These are phyloP conservation scores for Kryptolebias marmoratus DNA, from an alignment of 2,113 vertebrate species.

Conservation along the genomic window DNA sequence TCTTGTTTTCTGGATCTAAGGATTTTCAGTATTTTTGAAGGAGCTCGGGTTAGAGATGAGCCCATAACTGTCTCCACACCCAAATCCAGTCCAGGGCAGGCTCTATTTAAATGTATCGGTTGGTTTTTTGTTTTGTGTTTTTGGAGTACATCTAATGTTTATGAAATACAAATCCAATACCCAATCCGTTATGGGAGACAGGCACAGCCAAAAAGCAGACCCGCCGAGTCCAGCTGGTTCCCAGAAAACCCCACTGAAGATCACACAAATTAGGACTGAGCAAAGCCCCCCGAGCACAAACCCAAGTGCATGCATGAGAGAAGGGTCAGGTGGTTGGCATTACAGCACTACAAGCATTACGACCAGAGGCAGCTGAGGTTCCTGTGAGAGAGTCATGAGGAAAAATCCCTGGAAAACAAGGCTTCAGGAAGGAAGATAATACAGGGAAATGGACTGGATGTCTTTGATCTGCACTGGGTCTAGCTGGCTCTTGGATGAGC, in stretches of 20 bases:
- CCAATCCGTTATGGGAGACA: too few relatives aligned
- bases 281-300: constrained; percentile 59
- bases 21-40: too few relatives aligned
- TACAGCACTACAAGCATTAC: constrained; percentile 67
- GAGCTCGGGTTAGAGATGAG: too few relatives aligned
- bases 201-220: not conserved
- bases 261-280: constrained; percentile 67
- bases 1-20: too few relatives aligned
- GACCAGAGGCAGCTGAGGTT: constrained; percentile 73
- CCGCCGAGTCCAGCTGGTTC: not conserved
- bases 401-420: constrained; percentile 75
- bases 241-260: constrained; percentile 46
- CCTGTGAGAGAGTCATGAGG: constrained; percentile 72
- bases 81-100: too few relatives aligned
- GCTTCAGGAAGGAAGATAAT: constrained; percentile 62
- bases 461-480: constrained; percentile 74
- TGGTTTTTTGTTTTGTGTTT: too few relatives aligned
- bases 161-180: too few relatives aligned
- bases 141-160: too few relatives aligned
- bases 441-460: constrained; percentile 66
- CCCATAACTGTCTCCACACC: too few relatives aligned
- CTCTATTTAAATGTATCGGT: too few relatives aligned
- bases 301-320: constrained; percentile 70
- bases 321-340: constrained; percentile 83
- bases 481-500: constrained; percentile 66